Evolutionary conservation across 2,797 vertebrate genomes (phyloP).

Genomic region (Decapterus maruadsi): DNA sequence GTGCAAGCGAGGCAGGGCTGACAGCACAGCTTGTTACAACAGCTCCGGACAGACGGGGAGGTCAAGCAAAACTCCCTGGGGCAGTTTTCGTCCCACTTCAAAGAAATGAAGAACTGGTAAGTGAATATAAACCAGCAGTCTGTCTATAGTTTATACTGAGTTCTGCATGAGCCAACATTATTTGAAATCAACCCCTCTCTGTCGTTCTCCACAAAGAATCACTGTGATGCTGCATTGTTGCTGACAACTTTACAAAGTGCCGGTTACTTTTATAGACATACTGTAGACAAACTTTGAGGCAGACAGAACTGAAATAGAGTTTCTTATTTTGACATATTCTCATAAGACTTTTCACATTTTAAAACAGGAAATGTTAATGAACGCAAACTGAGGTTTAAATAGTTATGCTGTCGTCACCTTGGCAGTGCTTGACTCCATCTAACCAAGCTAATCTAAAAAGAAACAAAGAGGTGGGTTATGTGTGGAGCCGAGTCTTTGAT

Average conservation of each 20-base stretch:
- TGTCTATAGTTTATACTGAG: background rate
- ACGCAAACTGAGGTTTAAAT: background rate
- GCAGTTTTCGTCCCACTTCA: conserved; percentile 26
- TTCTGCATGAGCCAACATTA: background rate
- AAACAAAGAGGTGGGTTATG: no score
- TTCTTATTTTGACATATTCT: background rate
- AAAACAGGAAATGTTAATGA: background rate
- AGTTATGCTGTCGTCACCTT: background rate
- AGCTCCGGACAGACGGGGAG: conserved; percentile 1
- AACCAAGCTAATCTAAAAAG: no score
- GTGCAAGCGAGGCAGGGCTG: background rate
- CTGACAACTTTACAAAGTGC: background rate
- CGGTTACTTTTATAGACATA: background rate
- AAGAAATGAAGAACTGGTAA: conserved; percentile 16
- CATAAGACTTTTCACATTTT: background rate
- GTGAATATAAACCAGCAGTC: conserved; percentile 12
- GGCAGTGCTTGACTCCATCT: no score
- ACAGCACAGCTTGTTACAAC: conserved; percentile 34
- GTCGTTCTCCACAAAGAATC: background rate
- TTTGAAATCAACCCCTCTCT: background rate
- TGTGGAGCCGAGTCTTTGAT: no score
- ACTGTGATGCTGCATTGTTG: background rate
- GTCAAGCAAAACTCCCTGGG: conserved; percentile 20
- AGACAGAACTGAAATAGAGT: background rate
- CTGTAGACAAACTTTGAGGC: background rate